Evolutionary conservation across 2,888 invertebrate genomes (phyloP), one percentile per base, ranked within the genome.

Genomic region (Proisotoma minuta): DNA sequence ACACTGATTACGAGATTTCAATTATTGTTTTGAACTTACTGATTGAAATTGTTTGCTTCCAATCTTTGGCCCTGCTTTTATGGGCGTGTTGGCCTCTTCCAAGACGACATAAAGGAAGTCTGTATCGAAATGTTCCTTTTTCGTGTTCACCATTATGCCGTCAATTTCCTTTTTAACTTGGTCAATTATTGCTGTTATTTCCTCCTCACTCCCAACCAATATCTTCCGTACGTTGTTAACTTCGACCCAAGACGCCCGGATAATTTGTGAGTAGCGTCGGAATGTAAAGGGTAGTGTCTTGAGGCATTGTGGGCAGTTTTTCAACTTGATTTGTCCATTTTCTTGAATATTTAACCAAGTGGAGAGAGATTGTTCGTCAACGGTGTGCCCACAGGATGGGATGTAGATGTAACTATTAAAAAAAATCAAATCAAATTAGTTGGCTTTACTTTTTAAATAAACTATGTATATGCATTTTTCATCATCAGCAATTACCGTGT

Each of bases 341-440:
- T 50, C 47, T 8, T 48, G 50, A 10, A 10, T 18, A 2, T 12
- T 12, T 57, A 76, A 63, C 74, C 74, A 77, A n/a, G 61, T 27
- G 67, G 78, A 77, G 49, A 79, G 62, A 0, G 73, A 75, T 3
- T 62, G 51, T 1, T 75, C 75, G 69, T 79, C 79, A 29, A 80
- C 67, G 15, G 71, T 60, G 58, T 77, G 76, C 10, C 69, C 68
- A 59, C 77, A 76, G 57, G 75, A 74, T 50, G 69, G 66, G 56
- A 77, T 57, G 24, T 63, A 56, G n/a, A 76, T 66, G 63, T 75
- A 76, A 49, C 72, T 72, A 12, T 15, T 77, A 76, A 68, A 75
- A 74, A 5, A 66, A 65, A 27, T 78, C 77, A 23, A 52, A 52
- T 28, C n/a, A n/a, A n/a, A n/a, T n/a, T n/a, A n/a, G n/a, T n/a